Base-by-base conservation (phyloP, 2,888 invertebrate genomes). In the Anthophora plumipes region DNA sequence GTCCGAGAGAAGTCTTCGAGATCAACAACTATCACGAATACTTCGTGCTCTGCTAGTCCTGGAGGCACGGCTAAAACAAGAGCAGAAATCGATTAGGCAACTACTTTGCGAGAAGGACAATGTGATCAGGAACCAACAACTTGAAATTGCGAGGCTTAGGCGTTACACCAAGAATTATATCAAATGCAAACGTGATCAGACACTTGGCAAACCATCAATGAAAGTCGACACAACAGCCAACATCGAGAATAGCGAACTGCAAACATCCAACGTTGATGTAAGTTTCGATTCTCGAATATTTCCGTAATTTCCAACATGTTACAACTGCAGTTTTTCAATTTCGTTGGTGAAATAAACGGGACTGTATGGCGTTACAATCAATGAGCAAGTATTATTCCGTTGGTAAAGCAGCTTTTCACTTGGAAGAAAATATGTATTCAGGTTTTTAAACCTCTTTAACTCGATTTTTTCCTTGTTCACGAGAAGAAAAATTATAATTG, bases 21-120 rank as follows among this genome's bases (percentile, higher is more conserved):
- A 97, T 92, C 95, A 96, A 90, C 97, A 97, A 90, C 94, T 97
- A 39, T 95, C 96, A 6, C 94, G 96, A 82, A 96, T 97, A 41
- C 94, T 97, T 9, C 94, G 96, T 61, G 96, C 96, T 5, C 93
- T 97, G 74, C 95, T 97, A 54, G 95, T 96, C 54, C 95, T 97
- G 66, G 97, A 97, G 92, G 96, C 96, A 11, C 94, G 96, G 11
- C 94, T 97, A 37, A 95, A 95, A 63, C 95, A 96, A 91, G 97
- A 97, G 91, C 96, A 97, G 91, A 95, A 96, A 87, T 95, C 95
- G 88, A 96, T 97, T 85, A 95, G 95, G 77, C 95, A 95, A 73
- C 95, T 96, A 66, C 94, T 97, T 22, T 94, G 95, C 79, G 96
- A 96, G 90, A 96, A 96, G 91, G 97, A 97, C 90, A 95, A 95